Conservation (phyloP, 2,888 invertebrate genomes). For the Meghimatium bilineatum region DNA sequence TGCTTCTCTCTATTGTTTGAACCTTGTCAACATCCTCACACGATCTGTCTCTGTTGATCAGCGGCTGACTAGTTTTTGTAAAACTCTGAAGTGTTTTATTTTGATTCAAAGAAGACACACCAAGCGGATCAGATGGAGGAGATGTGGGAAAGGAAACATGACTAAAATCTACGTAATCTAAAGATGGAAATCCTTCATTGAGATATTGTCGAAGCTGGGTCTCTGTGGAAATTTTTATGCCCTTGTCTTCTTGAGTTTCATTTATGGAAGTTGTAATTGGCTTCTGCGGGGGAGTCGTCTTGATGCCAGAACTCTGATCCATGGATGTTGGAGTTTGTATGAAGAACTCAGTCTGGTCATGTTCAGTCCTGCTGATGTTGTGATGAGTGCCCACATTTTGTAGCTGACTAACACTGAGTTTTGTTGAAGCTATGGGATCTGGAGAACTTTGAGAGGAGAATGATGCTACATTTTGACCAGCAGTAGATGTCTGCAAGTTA, state of each 20-base stretch:
- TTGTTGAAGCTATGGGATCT: background rate
- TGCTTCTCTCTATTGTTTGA: background rate
- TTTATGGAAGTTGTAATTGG: background rate
- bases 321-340: background rate
- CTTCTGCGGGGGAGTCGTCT: background rate
- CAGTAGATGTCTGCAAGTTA: background rate
- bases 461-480: too few relatives aligned
- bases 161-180: background rate
- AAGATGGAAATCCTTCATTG: background rate
- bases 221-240: background rate
- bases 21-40: background rate
- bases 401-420: background rate
- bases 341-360: background rate
- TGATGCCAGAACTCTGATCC: background rate
- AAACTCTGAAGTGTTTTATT: background rate
- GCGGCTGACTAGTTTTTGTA: background rate
- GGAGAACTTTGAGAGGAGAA: background rate
- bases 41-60: background rate
- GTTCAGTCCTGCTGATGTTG: background rate
- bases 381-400: background rate
- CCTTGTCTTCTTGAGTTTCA: background rate
- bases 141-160: background rate
- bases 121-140: background rate
- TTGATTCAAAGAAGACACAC: background rate
- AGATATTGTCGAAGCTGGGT: background rate